Percentiles rank a stretch among this genome's conserved stretches.
These are phyloP conservation scores for Drosophila prostipennis DNA, from an alignment of 2,888 invertebrate species.

Conservation along the genomic window DNA sequence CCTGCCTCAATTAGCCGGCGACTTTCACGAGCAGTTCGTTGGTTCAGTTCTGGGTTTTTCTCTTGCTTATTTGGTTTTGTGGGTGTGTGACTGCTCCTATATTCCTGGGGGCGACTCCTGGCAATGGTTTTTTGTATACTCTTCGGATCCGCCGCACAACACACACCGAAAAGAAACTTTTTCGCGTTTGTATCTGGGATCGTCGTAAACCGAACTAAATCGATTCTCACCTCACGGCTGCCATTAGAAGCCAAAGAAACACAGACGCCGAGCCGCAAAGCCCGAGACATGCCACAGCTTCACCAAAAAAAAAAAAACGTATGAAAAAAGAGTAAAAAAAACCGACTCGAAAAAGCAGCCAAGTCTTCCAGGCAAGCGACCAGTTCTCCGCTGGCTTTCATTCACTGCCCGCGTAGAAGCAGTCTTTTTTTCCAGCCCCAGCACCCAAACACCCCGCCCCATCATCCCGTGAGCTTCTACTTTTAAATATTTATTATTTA, in stretches of 20 bases:
- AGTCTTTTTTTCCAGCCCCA: slow-evolving; percentile 31
- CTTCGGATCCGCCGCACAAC: slow-evolving; percentile 21
- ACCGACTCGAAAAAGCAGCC: slow-evolving; percentile 34
- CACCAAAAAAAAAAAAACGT: slow-evolving; percentile 47
- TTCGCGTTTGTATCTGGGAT: slow-evolving; percentile 83
- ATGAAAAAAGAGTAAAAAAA: slow-evolving; percentile 3
- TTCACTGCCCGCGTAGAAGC: slow-evolving; percentile 57
- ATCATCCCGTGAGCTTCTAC: slow-evolving; percentile 24
- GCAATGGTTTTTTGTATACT: slow-evolving; percentile 32
- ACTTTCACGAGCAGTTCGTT: slow-evolving; percentile 20
- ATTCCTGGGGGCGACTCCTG: slow-evolving; percentile 26
- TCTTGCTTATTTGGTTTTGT: neutral
- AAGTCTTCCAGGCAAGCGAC: slow-evolving; percentile 69
- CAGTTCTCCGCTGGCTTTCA: slow-evolving; percentile 67
- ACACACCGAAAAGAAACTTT: slow-evolving; percentile 75
- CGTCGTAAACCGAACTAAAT: slow-evolving; percentile 83
- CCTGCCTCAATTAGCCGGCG: slow-evolving; percentile 49
- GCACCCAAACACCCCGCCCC: slow-evolving; percentile 24
- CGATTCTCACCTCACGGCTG: slow-evolving; percentile 82
- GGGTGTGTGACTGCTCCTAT: slow-evolving; percentile 9
- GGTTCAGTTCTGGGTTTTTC: neutral
- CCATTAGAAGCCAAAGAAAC: slow-evolving; percentile 82
- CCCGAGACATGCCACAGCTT: slow-evolving; percentile 65
- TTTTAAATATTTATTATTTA: slow-evolving; percentile 70
- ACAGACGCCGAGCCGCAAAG: slow-evolving; percentile 50